Conservation (phyloP, 2,113 vertebrate genomes). For the Cyprinus carpio region DNA sequence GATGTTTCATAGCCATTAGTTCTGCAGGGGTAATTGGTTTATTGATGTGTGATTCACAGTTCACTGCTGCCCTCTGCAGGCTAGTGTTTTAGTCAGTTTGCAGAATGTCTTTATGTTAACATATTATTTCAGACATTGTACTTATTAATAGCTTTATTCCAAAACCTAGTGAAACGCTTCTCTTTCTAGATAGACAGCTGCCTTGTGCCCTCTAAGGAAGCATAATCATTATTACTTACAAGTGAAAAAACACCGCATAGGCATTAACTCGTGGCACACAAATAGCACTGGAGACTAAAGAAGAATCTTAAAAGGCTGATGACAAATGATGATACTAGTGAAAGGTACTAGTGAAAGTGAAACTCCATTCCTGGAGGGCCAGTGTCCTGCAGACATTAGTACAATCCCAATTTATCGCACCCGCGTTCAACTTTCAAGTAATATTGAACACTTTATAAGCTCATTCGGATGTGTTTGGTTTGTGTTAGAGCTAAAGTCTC, state of each 20-base stretch:
- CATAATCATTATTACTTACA: not conserved
- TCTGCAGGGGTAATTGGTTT: not conserved
- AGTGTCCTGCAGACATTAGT: not conserved
- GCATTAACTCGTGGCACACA: not conserved
- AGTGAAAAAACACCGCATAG: not conserved
- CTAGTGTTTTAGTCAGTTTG: not conserved
- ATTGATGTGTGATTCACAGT: conserved; percentile 12
- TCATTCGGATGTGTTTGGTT: not conserved
- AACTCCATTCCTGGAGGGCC: not conserved
- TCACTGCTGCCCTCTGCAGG: conserved; percentile 46
- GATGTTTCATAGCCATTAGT: conserved; percentile 32
- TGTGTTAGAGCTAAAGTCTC: not conserved
- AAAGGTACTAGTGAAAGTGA: not conserved
- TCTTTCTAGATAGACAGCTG: not conserved
- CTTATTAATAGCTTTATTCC: not conserved
- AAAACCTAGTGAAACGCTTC: not conserved
- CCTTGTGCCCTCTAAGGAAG: not conserved
- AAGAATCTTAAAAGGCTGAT: no score
- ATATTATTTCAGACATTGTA: not conserved
- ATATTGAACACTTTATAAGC: not conserved
- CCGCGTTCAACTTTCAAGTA: not conserved
- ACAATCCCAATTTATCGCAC: not conserved
- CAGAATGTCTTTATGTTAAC: not conserved
- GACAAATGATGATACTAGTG: no score
- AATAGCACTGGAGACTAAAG: not conserved